Percentiles rank a stretch among this genome's conserved stretches.
Evolutionary conservation across 2,113 vertebrate species (phyloP).

Genomic region (Etheostoma cragini): DNA sequence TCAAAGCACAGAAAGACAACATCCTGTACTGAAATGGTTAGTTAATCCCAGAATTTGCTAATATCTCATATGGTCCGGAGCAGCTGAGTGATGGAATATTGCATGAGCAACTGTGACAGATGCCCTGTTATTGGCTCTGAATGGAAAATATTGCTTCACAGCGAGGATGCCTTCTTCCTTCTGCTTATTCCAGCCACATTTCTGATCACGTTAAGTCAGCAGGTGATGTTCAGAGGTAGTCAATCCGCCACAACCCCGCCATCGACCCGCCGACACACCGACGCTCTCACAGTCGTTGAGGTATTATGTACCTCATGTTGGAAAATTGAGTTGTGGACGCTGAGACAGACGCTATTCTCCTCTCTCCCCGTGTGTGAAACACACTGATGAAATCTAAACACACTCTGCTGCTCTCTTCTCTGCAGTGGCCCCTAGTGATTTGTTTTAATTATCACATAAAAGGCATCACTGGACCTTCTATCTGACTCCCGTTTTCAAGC

Average conservation of each 20-base stretch:
- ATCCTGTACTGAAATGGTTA: constrained; percentile 46
- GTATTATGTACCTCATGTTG: constrained; percentile 16
- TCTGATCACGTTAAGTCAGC: constrained; percentile 48
- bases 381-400: constrained; percentile 38
- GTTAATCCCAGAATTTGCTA: constrained; percentile 33
- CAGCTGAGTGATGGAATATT: constrained; percentile 36
- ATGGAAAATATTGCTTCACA: constrained; percentile 43
- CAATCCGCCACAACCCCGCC: constrained; percentile 36
- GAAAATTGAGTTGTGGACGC: constrained; percentile 36
- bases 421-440: constrained; percentile 42
- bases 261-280: not conserved
- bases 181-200: constrained; percentile 39
- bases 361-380: constrained; percentile 34
- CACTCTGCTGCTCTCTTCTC: constrained; percentile 31
- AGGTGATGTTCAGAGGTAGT: constrained; percentile 44
- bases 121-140: constrained; percentile 47
- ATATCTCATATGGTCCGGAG: constrained; percentile 37
- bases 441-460: constrained; percentile 70
- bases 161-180: constrained; percentile 45
- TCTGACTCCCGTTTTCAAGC: constrained; percentile 44
- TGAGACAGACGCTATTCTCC: constrained; percentile 30
- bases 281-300: constrained; percentile 17
- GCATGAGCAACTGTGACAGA: constrained; percentile 50
- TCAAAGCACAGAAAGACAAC: constrained; percentile 21
- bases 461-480: constrained; percentile 40